phyloP scores from a whole-genome alignment of 92 coral and sea anemone species.

The Scolanthus callimorphus region DNA sequence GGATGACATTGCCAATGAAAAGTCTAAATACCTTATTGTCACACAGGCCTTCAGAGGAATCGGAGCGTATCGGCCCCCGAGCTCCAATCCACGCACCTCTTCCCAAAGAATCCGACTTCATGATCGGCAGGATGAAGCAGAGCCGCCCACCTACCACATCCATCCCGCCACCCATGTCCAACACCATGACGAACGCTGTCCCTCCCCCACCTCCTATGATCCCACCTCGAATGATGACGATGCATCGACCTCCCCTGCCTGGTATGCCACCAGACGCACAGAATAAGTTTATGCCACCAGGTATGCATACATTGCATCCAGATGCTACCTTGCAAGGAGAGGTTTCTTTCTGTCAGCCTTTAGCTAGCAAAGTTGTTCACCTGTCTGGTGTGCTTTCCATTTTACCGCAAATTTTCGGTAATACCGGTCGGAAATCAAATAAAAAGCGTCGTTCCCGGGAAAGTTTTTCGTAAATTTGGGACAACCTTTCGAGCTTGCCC shows the following conservation, averaged over 20 bases:
- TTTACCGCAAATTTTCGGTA: no score
- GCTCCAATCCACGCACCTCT: constrained; percentile 58
- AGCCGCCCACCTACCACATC: constrained; percentile 42
- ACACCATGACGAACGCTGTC: constrained; percentile 19
- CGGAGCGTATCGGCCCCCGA: constrained; percentile 93
- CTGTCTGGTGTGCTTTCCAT: no score
- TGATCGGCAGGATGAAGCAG: constrained; percentile 7
- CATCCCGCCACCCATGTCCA: constrained; percentile 68
- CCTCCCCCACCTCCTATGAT: constrained; percentile 81
- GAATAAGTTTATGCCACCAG: constrained; percentile 81
- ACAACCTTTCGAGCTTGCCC: no score
- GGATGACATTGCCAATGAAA: no score
- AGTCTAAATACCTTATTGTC: no score
- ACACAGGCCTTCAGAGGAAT: constrained; percentile 83
- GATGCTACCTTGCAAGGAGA: no score
- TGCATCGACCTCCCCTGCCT: constrained; percentile 87
- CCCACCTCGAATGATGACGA: constrained; percentile 65
- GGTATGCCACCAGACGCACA: constrained; percentile 73
- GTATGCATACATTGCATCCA: no score
- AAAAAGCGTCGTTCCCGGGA: no score
- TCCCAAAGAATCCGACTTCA: constrained; percentile 23
- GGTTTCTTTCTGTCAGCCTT: no score
- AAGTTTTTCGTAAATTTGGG: no score
- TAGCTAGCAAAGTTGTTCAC: no score
- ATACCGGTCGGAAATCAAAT: no score